phyloP scores from a whole-genome alignment of 92 coral and sea anemone species.

The Montipora capitata region DNA sequence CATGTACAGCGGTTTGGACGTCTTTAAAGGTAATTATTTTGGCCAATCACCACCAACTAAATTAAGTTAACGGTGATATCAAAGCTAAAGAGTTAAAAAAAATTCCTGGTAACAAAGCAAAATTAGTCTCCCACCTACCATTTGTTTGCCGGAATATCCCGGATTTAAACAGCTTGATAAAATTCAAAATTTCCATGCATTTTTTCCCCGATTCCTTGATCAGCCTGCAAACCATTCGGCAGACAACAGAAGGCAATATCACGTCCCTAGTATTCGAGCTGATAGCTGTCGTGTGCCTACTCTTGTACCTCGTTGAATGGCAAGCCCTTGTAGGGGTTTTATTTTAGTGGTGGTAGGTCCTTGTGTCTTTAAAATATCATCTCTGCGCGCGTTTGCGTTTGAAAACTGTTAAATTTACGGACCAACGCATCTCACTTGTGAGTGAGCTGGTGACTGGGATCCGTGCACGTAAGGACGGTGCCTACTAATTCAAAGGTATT shows the following conservation, averaged over 20 bases:
- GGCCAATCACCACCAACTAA: too few relatives aligned
- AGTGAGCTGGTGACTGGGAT: constrained; percentile 36
- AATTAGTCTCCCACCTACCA: too few relatives aligned
- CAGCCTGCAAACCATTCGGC: constrained; percentile 31
- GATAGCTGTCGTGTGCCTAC: too few relatives aligned
- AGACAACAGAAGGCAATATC: constrained; percentile 32
- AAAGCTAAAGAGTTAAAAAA: too few relatives aligned
- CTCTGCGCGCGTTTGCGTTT: background rate
- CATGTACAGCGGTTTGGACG: too few relatives aligned
- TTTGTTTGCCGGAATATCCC: too few relatives aligned
- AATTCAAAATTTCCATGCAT: too few relatives aligned
- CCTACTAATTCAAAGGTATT: too few relatives aligned
- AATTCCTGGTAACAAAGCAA: too few relatives aligned
- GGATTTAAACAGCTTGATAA: too few relatives aligned
- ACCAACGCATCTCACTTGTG: constrained; percentile 19
- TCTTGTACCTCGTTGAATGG: constrained; percentile 27
- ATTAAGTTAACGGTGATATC: too few relatives aligned
- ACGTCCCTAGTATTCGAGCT: constrained; percentile 20
- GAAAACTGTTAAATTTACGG: constrained; percentile 15
- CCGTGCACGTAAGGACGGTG: background rate
- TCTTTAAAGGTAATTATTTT: too few relatives aligned
- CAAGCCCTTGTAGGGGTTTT: constrained; percentile 5
- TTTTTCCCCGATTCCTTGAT: background rate
- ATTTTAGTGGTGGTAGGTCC: background rate
- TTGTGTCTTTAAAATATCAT: background rate